These are phyloP conservation scores for Oenanthe melanoleuca DNA, from an alignment of 2,113 vertebrate species.

Conservation along the genomic window DNA sequence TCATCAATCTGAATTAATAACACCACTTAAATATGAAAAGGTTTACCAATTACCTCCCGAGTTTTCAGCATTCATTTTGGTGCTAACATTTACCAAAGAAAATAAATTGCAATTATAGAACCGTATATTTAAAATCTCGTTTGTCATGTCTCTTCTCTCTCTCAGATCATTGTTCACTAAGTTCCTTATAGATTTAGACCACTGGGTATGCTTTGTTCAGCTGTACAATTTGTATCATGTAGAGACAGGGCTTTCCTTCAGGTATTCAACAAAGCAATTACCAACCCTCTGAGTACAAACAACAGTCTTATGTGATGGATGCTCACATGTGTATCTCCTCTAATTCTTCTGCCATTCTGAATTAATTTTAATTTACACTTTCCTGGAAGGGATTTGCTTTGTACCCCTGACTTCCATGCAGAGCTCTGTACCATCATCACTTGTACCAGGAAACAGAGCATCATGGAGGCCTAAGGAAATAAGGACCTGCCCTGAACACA, in stretches of 20 bases:
- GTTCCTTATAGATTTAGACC: not conserved
- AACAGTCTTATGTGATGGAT: not conserved
- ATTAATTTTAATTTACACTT: not conserved
- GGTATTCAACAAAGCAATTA: constrained; percentile 36
- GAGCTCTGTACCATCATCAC: not conserved
- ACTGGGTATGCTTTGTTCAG: constrained; percentile 19
- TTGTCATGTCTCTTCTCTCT: not conserved
- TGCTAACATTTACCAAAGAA: not conserved
- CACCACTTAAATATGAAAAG: not conserved
- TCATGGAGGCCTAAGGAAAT: not conserved
- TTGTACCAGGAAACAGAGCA: not conserved
- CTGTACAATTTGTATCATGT: not conserved
- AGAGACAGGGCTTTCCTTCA: constrained; percentile 25
- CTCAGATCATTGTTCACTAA: not conserved
- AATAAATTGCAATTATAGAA: not conserved
- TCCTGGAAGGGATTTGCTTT: not conserved
- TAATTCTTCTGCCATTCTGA: not conserved
- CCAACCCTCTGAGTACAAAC: not conserved
- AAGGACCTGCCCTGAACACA: not conserved
- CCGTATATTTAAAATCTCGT: not conserved
- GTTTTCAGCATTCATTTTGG: not conserved
- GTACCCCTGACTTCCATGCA: not conserved
- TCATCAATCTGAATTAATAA: not conserved
- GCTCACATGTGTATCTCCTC: not conserved
- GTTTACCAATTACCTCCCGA: not conserved